Evolutionary conservation across 2,113 vertebrate genomes (phyloP).

Genomic region (Erinaceus europaeus): DNA sequence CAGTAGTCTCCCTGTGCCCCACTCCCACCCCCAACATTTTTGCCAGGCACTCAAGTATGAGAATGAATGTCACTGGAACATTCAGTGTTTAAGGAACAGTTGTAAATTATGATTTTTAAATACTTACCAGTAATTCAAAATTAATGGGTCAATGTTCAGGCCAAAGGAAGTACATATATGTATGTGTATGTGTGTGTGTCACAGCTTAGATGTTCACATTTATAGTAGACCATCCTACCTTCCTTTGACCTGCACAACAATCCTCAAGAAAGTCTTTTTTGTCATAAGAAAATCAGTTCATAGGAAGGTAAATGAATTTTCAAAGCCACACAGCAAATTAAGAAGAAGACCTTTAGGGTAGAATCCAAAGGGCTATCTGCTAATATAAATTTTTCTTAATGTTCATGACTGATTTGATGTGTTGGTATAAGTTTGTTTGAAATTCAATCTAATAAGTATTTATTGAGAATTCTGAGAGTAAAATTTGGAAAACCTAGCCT

Average conservation of each 20-base stretch:
- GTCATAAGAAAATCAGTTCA: not conserved
- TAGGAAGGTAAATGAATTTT: not conserved
- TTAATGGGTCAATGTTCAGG: not conserved
- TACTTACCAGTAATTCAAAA: not conserved
- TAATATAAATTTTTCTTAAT: not conserved
- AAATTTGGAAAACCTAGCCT: conserved; percentile 20
- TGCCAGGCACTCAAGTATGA: not conserved
- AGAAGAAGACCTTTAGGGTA: not conserved
- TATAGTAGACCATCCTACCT: not conserved
- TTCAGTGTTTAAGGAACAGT: not conserved
- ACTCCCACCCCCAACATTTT: not conserved
- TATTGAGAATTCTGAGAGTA: not conserved
- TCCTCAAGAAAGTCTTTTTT: not conserved
- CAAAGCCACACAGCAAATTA: not conserved
- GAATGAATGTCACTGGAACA: not conserved
- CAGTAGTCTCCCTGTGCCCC: no score
- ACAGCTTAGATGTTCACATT: not conserved
- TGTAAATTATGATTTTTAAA: not conserved
- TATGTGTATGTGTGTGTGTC: not conserved
- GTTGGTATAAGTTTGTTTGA: not conserved
- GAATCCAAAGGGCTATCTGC: not conserved
- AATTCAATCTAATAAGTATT: not conserved
- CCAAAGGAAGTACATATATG: not conserved
- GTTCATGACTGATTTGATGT: not conserved
- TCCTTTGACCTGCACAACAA: not conserved